phyloP scores from a whole-genome alignment of 2,113 vertebrate species.

The Strix aluco region DNA sequence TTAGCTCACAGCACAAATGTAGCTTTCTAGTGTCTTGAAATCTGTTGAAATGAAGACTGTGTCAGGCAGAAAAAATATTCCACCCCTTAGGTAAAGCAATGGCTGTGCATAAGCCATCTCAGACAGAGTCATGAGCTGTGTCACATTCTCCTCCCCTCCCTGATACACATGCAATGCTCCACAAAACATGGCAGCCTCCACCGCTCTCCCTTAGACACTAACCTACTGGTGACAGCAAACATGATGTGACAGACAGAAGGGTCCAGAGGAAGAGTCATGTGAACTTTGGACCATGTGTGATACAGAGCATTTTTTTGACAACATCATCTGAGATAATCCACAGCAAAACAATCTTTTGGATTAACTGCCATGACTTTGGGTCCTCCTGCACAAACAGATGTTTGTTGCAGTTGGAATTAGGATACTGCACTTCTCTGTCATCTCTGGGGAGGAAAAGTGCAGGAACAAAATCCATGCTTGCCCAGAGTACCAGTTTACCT shows the following conservation, averaged over 20 bases:
- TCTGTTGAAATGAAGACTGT: constrained; percentile 27
- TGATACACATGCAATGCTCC: not conserved
- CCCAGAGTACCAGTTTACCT: not conserved
- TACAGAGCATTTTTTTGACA: not conserved
- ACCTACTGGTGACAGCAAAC: not conserved
- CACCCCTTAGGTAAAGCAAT: constrained; percentile 28
- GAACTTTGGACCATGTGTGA: not conserved
- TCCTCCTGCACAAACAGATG: not conserved
- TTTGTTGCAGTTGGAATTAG: not conserved
- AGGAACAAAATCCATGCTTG: not conserved
- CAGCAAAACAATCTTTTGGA: not conserved
- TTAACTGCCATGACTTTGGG: not conserved
- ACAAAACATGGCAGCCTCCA: not conserved
- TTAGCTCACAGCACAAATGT: not conserved
- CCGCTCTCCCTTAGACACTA: not conserved
- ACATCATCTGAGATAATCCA: not conserved
- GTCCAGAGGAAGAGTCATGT: not conserved
- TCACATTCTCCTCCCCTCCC: not conserved
- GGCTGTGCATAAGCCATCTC: constrained; percentile 12
- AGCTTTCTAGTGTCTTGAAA: constrained; percentile 15
- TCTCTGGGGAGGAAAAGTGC: not conserved
- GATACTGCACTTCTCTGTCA: not conserved
- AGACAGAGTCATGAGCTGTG: not conserved
- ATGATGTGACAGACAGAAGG: not conserved
- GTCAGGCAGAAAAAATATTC: constrained; percentile 44